phyloP scores from a whole-genome alignment of 1,140 invertebrate species.

The Danaus plexippus region DNA sequence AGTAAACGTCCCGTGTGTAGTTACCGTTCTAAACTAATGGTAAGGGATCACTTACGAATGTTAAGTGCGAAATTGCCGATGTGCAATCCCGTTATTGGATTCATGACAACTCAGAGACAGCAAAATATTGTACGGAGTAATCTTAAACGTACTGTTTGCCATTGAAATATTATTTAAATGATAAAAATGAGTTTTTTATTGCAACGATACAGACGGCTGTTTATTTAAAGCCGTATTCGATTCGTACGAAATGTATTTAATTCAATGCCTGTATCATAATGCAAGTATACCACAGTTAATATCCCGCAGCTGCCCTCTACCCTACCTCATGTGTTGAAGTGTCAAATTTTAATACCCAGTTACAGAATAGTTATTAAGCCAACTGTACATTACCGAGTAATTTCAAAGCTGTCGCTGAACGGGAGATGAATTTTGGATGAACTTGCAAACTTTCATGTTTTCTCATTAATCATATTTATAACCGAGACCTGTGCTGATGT shows the following conservation, averaged over 20 bases:
- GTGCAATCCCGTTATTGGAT: slow-evolving; percentile 22
- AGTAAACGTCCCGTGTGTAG: no score
- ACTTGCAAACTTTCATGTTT: slow-evolving; percentile 1
- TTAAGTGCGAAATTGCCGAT: slow-evolving; percentile 9
- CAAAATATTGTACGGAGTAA: slow-evolving; percentile 12
- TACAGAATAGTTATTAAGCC: not conserved
- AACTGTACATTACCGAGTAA: no score
- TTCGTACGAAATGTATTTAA: no score
- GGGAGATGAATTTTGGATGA: no score
- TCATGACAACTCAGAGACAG: slow-evolving; percentile 21
- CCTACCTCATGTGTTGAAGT: slow-evolving; percentile 3
- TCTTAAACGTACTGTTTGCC: slow-evolving; percentile 15
- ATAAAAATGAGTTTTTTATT: slow-evolving; percentile 2
- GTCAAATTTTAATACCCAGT: slow-evolving; percentile 22
- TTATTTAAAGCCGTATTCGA: no score
- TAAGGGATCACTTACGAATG: no score
- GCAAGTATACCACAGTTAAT: no score
- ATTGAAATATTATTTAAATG: slow-evolving; percentile 8
- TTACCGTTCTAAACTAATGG: no score
- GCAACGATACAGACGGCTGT: no score
- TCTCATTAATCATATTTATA: slow-evolving; percentile 16
- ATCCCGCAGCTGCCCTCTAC: no score
- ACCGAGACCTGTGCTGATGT: slow-evolving; percentile 1
- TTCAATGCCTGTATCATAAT: no score
- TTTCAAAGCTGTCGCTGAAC: no score